A percentile compares a stretch with the other conserved stretches of the same genome.
phyloP scores from a whole-genome alignment of 2,797 vertebrate species.

The Aselliscus stoliczkanus region DNA sequence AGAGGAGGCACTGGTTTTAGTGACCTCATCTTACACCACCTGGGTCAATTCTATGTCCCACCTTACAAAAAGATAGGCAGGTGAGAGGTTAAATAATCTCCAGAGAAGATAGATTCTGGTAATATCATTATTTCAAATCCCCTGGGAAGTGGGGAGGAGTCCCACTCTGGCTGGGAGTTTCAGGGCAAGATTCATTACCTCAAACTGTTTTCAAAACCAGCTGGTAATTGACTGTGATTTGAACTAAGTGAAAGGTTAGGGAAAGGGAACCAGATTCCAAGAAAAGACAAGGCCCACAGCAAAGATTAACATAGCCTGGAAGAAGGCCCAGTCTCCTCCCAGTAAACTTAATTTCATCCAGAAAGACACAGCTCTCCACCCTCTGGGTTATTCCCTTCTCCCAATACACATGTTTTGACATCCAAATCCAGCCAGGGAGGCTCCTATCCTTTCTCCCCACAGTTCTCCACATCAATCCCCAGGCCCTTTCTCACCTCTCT shows the following conservation, averaged over 20 bases:
- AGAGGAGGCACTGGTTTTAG: neutral
- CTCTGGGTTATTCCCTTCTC: neutral
- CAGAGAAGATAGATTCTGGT: neutral
- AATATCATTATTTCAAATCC: conserved; percentile 25
- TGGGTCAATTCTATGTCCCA: neutral
- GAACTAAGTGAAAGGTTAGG: conserved; percentile 27
- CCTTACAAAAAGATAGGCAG: neutral
- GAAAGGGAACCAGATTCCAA: conserved; percentile 27
- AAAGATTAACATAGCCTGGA: conserved; percentile 31
- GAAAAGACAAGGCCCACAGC: conserved; percentile 17
- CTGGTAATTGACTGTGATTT: neutral
- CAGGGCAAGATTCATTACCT: neutral
- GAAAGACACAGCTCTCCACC: neutral
- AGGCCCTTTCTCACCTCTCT: neutral
- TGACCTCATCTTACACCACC: neutral
- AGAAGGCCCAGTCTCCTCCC: neutral
- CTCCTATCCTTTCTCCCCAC: neutral
- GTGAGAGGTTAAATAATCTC: neutral
- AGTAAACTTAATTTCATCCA: conserved; percentile 14
- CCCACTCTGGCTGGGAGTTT: neutral
- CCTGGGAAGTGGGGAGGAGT: neutral
- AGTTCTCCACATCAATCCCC: neutral
- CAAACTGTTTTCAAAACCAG: conserved; percentile 23
- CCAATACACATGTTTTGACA: neutral
- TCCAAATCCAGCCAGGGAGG: neutral